phyloP scores from a whole-genome alignment of 1,140 invertebrate species.

The Conus betulinus region DNA sequence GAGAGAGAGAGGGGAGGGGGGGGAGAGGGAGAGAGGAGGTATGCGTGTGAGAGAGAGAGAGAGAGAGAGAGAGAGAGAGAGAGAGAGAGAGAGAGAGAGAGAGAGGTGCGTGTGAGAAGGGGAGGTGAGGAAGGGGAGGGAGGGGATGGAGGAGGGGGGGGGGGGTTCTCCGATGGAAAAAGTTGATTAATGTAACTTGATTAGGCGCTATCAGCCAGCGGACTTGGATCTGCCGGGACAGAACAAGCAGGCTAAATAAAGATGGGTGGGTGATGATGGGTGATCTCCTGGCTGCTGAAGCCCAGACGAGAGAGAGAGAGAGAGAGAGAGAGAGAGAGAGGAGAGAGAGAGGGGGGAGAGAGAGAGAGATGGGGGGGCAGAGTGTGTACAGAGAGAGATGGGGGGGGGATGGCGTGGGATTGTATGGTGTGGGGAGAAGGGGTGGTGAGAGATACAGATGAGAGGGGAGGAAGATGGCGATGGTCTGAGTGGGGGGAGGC shows the following conservation, averaged over 20 bases:
- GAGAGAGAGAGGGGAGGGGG: background rate
- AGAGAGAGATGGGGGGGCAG: background rate
- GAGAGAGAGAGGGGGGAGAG: background rate
- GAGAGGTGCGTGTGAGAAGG: background rate
- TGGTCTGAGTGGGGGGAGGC: background rate
- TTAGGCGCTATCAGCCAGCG: background rate
- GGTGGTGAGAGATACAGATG: background rate
- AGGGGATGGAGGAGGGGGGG: background rate
- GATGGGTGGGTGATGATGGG: background rate
- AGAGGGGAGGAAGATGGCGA: background rate
- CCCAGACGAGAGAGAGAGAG: background rate
- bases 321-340: too few relatives aligned
- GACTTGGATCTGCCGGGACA: background rate
- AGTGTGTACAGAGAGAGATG: background rate
- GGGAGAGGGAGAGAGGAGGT: background rate
- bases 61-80: background rate
- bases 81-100: background rate
- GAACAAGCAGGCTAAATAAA: slow-evolving; percentile 6
- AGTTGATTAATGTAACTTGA: slow-evolving; percentile 8
- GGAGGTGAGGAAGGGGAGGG: background rate
- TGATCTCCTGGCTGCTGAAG: background rate
- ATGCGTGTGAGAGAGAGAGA: background rate
- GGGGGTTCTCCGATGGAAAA: background rate
- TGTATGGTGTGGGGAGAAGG: background rate
- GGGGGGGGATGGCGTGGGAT: background rate